These are phyloP conservation scores for Calliphora vomitoria DNA, from an alignment of 2,888 invertebrate genomes.

Conservation along the genomic window DNA sequence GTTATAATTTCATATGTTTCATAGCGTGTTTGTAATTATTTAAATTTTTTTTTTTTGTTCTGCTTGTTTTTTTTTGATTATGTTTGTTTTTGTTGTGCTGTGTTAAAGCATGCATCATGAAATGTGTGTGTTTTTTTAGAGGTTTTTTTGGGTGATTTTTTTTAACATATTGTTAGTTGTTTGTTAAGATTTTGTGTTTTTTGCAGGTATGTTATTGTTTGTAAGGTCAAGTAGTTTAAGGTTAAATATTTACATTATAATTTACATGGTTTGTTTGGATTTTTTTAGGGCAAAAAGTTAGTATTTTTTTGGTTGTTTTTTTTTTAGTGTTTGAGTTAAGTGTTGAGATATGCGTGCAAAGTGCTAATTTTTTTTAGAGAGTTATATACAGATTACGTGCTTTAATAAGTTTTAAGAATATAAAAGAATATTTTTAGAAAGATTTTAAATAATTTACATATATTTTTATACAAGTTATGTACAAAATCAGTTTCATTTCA, in stretches of 20 bases:
- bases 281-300: background rate
- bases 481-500: background rate
- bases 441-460: background rate
- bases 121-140: conserved; percentile 11
- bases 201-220: conserved; percentile 27
- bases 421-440: background rate
- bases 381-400: conserved; percentile 23
- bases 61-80: background rate
- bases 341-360: conserved; percentile 43
- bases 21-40: conserved; percentile 1
- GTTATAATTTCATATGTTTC: conserved; percentile 33
- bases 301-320: background rate
- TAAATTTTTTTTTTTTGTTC: background rate
- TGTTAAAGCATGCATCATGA: conserved; percentile 32
- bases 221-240: conserved; percentile 71
- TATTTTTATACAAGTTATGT: background rate
- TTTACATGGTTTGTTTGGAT: conserved; percentile 32
- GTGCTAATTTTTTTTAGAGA: background rate
- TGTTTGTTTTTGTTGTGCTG: conserved; percentile 28
- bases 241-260: conserved; percentile 69
- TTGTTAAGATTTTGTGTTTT: conserved; percentile 23
- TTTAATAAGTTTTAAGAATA: background rate
- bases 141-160: conserved; percentile 10
- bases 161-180: background rate
- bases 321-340: background rate